Conservation (phyloP, 2,888 invertebrate species). For the Celastrina argiolus region DNA sequence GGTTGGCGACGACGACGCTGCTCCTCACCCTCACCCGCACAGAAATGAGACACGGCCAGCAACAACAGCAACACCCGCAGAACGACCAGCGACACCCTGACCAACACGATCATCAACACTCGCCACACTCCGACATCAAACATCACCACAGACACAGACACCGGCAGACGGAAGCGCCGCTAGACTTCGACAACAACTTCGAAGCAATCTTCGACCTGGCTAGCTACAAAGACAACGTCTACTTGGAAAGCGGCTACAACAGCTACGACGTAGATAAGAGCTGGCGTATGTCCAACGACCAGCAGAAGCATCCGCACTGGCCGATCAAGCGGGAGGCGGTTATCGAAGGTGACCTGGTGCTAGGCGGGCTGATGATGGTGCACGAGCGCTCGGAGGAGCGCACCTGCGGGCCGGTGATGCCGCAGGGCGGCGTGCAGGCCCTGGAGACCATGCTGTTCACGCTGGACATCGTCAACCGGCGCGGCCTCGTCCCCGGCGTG, state of each 20-base stretch:
- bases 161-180: conserved; percentile 43
- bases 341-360: conserved; percentile 88
- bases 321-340: conserved; percentile 88
- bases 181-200: conserved; percentile 41
- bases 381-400: conserved; percentile 27
- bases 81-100: background rate
- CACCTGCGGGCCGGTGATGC: conserved; percentile 91
- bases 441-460: conserved; percentile 93
- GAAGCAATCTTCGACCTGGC: conserved; percentile 39
- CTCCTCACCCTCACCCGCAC: conserved; percentile 49
- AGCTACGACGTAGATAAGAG: conserved; percentile 35
- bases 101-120: conserved; percentile 20
- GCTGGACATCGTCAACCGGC: conserved; percentile 82
- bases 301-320: conserved; percentile 70
- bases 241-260: conserved; percentile 46
- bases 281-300: conserved; percentile 55
- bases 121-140: conserved; percentile 28
- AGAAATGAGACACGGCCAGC: conserved; percentile 52
- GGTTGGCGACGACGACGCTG: conserved; percentile 59
- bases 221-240: conserved; percentile 41
- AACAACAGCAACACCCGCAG: conserved; percentile 22
- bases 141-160: conserved; percentile 65
- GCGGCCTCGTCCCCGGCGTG: conserved; percentile 82
- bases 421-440: conserved; percentile 91
- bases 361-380: conserved; percentile 94